These are phyloP conservation scores for Phoebastria nigripes DNA, from an alignment of 2,797 vertebrate genomes.

Conservation along the genomic window DNA sequence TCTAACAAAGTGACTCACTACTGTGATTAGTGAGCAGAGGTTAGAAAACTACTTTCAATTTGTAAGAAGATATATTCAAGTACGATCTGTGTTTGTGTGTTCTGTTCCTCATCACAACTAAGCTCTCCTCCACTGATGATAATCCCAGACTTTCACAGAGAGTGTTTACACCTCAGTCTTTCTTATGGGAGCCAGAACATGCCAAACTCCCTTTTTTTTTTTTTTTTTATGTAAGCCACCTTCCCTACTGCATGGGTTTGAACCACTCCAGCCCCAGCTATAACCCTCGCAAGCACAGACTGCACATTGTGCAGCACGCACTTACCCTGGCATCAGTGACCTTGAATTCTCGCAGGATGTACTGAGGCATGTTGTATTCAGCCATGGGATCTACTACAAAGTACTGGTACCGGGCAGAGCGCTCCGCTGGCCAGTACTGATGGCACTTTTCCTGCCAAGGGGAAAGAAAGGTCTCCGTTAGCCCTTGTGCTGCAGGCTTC, in stretches of 20 bases:
- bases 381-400: conserved; percentile 98
- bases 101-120: neutral
- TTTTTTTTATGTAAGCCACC: neutral
- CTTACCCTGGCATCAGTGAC: conserved; percentile 97
- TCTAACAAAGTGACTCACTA: neutral
- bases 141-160: neutral
- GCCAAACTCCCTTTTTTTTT: fast-evolving
- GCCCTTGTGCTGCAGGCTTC: fast-evolving
- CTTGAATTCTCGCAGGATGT: conserved; percentile 97
- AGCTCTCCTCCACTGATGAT: neutral
- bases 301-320: neutral
- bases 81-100: neutral
- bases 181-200: neutral
- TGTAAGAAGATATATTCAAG: neutral
- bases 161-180: neutral
- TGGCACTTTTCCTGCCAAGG: conserved; percentile 93
- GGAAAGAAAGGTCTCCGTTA: neutral
- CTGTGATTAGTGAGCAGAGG: neutral
- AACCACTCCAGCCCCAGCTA: neutral
- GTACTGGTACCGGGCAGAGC: conserved; percentile 96
- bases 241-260: fast-evolving
- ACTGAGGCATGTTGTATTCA: conserved; percentile 98
- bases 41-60: neutral
- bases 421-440: conserved; percentile 96
- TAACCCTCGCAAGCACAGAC: too few species aligned